Evolutionary conservation across 2,888 invertebrate genomes (phyloP).

Genomic region (Dryococelus australis): DNA sequence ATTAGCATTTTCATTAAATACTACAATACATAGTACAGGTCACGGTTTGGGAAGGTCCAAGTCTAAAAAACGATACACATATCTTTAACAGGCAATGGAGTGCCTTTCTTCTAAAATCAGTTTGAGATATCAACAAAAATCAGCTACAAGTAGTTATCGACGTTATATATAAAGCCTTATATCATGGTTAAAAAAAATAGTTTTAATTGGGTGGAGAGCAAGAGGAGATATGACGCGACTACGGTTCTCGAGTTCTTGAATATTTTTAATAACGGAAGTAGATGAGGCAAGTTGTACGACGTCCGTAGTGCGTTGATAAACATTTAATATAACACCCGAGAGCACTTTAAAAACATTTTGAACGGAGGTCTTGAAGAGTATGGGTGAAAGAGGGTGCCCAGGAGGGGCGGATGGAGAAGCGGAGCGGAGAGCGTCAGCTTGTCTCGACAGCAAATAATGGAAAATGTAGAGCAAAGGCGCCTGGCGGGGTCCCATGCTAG

Average conservation of each 20-base stretch:
- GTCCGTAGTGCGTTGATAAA: neutral
- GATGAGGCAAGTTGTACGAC: neutral
- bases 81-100: no score
- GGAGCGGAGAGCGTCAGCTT: neutral
- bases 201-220: no score
- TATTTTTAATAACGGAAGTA: neutral
- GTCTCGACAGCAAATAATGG: constrained; percentile 9
- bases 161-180: no score
- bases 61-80: no score
- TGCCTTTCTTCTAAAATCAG: no score
- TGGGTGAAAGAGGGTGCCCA: neutral
- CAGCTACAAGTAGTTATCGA: no score
- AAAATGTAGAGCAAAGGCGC: neutral
- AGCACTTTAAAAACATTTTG: constrained; percentile 6
- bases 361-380: neutral
- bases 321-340: constrained; percentile 6
- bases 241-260: neutral
- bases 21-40: no score
- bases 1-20: no score
- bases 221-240: neutral
- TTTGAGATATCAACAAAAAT: no score
- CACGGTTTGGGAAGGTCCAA: no score
- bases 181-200: no score
- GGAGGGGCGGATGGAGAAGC: neutral
- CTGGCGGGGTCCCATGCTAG: neutral